Evolutionary conservation across 2,797 vertebrate species (phyloP), one percentile per base, ranked within the genome.

Genomic region (Paedocypris micromegethes): DNA sequence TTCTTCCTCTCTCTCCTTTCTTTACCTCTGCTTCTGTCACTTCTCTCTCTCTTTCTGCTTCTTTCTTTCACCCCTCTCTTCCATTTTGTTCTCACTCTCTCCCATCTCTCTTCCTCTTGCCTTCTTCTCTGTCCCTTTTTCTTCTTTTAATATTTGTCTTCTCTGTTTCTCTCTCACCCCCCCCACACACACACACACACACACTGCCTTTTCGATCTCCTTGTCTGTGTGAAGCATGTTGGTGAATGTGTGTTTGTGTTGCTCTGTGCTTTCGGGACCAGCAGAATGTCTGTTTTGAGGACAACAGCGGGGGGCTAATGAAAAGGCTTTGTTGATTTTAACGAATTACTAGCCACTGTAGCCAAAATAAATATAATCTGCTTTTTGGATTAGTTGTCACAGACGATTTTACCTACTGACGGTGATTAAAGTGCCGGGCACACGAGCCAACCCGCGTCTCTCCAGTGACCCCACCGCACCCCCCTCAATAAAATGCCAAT

Each of bases 341-440:
- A 93, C 87, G 90, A 96, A 94, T 95, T 93, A 91, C 90, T 88
- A 93, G 89, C 85, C 86, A 91, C 88, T 91, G 91, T 92, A 88
- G 92, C 94, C 94, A 97, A 94, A 94, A 95, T 94, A 95, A 96
- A 95, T 93, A 92, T 94, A 96, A 96, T 96, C 95, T 95, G 89
- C 91, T 95, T 93, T 96, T 89, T 91, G 88, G 91, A 92, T 92
- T 97, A 93, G 91, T 93, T 92, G 88, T 92, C 91, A 92, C 92
- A 91, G 91, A 89, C 89, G 86, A 92, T 93, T 93, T 92, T 90
- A 91, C 92, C 91, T 91, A 90, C 87, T 86, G 90, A 86, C 88
- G 78, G 85, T 90, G 90, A 94, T 93, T 91, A 92, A 90, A 86
- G 85, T 89, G 85, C 84, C 84, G 83, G 82, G 83, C 88, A 87